Evolutionary conservation across 2,113 vertebrate genomes (phyloP).

Genomic region (Donacobius atricapilla): DNA sequence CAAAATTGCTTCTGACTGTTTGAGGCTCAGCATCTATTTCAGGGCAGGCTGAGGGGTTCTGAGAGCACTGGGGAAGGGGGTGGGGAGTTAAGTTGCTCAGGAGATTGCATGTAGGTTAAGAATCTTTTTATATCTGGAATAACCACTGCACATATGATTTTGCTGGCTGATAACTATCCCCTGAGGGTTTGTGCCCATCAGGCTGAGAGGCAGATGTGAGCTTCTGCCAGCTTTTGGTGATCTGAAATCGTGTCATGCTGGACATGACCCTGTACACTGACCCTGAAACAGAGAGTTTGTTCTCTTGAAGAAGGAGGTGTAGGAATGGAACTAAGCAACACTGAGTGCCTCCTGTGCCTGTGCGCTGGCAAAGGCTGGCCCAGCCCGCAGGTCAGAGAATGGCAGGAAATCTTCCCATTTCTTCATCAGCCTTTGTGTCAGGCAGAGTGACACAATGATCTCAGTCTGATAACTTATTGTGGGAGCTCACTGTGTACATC

Average conservation of each 20-base stretch:
- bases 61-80: not conserved
- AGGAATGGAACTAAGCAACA: not conserved
- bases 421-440: not conserved
- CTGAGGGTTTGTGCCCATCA: not conserved
- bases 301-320: not conserved
- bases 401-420: not conserved
- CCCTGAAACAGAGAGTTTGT: not conserved
- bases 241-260: not conserved
- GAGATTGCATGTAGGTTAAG: not conserved
- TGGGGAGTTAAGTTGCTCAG: not conserved
- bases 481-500: not conserved
- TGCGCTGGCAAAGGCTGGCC: not conserved
- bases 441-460: not conserved
- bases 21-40: conserved; percentile 24
- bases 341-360: not conserved
- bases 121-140: not conserved
- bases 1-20: conserved; percentile 35
- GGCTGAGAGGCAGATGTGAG: not conserved
- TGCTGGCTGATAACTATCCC: not conserved
- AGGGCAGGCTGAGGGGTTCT: conserved; percentile 15
- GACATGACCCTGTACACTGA: not conserved
- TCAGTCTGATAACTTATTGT: not conserved
- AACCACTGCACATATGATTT: not conserved
- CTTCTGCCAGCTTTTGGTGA: not conserved
- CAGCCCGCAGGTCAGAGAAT: not conserved